Conservation (phyloP, 2,113 vertebrate species). For the Oreochromis tanganicae region DNA sequence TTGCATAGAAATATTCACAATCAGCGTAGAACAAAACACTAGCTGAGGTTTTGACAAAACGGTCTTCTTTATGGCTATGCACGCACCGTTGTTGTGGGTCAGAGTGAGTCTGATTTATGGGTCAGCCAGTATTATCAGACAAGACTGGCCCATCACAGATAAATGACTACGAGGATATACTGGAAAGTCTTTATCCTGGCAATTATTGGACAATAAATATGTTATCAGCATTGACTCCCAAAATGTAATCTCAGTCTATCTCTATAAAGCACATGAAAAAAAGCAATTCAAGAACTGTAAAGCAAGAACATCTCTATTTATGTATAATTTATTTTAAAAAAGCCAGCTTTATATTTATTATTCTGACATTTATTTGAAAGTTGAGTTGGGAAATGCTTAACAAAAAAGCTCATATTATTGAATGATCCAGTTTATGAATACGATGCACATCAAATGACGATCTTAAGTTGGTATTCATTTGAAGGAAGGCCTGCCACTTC, state of each 20-base stretch:
- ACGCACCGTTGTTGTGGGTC: background rate
- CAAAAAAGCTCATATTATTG: background rate
- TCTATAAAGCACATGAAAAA: background rate
- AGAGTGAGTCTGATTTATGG: background rate
- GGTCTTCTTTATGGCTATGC: background rate
- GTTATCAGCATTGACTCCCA: background rate
- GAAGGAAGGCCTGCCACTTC: background rate
- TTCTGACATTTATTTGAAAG: background rate
- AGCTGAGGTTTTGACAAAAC: background rate
- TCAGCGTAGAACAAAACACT: background rate
- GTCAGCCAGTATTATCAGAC: background rate
- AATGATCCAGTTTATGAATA: background rate
- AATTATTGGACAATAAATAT: background rate
- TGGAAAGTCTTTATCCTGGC: background rate
- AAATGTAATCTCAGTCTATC: background rate
- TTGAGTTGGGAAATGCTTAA: background rate
- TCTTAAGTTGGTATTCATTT: background rate
- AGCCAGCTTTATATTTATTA: background rate
- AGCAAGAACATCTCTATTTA: background rate
- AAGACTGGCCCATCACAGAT: background rate
- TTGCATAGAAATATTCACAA: background rate
- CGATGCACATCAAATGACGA: background rate
- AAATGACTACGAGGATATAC: background rate
- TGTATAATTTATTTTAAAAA: background rate
- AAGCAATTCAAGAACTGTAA: background rate